Percentiles rank a stretch among this genome's conserved stretches.
These are phyloP conservation scores for Crocidura indochinensis DNA, from an alignment of 2,797 vertebrate species.

Conservation along the genomic window DNA sequence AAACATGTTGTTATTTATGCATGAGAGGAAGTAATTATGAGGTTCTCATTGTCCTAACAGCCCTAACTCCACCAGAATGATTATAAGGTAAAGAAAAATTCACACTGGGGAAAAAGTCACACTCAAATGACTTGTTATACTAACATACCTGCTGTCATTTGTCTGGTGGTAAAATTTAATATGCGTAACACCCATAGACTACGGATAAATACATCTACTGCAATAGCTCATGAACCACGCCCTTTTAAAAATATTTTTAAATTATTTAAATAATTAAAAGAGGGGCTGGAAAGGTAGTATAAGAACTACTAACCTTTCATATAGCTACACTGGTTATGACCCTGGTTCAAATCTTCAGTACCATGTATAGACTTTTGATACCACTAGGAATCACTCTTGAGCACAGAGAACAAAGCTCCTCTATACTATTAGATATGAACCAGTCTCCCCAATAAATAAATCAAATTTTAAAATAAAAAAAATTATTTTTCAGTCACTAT, in stretches of 20 bases:
- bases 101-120: not conserved
- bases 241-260: not conserved
- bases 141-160: constrained; percentile 3
- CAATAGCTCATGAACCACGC: not conserved
- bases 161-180: not conserved
- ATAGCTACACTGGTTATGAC: no score
- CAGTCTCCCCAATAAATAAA: no score
- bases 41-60: not conserved
- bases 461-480: no score
- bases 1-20: not conserved
- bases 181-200: not conserved
- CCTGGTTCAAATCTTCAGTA: no score
- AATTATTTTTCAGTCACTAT: no score
- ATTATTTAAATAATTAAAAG: no score
- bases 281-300: no score
- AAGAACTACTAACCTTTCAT: no score
- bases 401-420: no score
- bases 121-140: not conserved
- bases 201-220: not conserved
- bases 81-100: not conserved
- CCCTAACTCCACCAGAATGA: not conserved
- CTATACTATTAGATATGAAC: no score
- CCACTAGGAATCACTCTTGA: no score
- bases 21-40: not conserved
- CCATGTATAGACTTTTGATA: no score